Base-by-base conservation (phyloP, 92 coral and sea anemone species). In the Porites cylindrica region DNA sequence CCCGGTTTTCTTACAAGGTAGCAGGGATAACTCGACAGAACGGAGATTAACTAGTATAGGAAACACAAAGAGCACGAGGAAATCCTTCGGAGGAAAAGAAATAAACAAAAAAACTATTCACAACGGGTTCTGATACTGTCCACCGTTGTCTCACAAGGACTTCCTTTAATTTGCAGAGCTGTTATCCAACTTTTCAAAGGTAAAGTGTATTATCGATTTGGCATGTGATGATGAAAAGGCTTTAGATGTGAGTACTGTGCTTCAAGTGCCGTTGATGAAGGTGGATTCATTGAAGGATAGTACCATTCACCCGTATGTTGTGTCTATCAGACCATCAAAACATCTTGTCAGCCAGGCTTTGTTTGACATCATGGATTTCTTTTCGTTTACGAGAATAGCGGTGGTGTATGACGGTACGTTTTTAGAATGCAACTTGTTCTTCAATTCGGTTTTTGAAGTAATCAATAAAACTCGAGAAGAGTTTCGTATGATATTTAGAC, bases 321-420 rank as follows among this genome's bases (percentile, higher is more conserved):
- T 89, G 52, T 95, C 98, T 8, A 86, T 93, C 76, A 90, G 95
- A 54, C 98, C 98, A 2, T 86, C 93, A 7, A 83, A 91, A 70
- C 80, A 81, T 19, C 85, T 92, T 61, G 71, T 86, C 26, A 88
- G 89, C 21, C 84, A 82, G 50, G 96, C 96, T 18, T 83, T 95
- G 61, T 93, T 66, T 85, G 95, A 91, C 70, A 58, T 95, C 29
- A 86, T 88, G 47, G 82, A 89, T 75, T 90, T 66, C 73, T 95
- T 88, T 63, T 32, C 64, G 11, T 93, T 93, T 54, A 66, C 85
- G 43, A 82, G 80, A 21, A 88, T 95, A 7, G 94, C 96, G 58
- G 82, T 95, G 7, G 89, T 95, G 10, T 95, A 95, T 77, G 98
- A 95, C 68, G 96, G 98, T 95, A 70, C 67, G 91, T 72, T 21